Percentiles rank a stretch among this genome's conserved stretches.
These are phyloP conservation scores for Strix aluco DNA, from an alignment of 2,113 vertebrate species.

Conservation along the genomic window DNA sequence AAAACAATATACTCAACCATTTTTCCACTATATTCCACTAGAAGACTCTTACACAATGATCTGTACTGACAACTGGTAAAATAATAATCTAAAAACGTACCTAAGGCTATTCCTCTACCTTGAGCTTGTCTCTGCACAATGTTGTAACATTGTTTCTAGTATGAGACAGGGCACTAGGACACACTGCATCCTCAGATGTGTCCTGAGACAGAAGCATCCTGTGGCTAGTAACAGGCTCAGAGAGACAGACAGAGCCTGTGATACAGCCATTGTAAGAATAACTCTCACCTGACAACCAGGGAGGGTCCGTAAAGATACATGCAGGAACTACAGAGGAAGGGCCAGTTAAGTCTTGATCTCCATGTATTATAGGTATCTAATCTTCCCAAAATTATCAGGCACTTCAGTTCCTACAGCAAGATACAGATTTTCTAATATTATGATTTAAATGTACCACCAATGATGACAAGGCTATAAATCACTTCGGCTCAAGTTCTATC, in stretches of 20 bases:
- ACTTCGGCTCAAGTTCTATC: neutral
- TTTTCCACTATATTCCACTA: neutral
- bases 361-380: neutral
- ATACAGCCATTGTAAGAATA: neutral
- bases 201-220: neutral
- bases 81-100: neutral
- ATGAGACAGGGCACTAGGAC: neutral
- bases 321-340: neutral
- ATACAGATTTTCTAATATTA: neutral
- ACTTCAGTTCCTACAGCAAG: neutral
- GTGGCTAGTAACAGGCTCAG: neutral
- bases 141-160: neutral
- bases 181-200: fast-evolving
- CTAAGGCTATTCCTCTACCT: neutral
- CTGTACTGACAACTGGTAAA: neutral
- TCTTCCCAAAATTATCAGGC: neutral
- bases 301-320: neutral
- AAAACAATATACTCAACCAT: neutral
- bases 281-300: neutral
- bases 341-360: neutral
- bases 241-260: neutral
- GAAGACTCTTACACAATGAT: neutral
- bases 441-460: neutral
- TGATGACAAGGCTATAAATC: neutral
- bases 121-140: fast-evolving